Conservation (phyloP, 1,140 invertebrate species). For the Mamestra configurata region DNA sequence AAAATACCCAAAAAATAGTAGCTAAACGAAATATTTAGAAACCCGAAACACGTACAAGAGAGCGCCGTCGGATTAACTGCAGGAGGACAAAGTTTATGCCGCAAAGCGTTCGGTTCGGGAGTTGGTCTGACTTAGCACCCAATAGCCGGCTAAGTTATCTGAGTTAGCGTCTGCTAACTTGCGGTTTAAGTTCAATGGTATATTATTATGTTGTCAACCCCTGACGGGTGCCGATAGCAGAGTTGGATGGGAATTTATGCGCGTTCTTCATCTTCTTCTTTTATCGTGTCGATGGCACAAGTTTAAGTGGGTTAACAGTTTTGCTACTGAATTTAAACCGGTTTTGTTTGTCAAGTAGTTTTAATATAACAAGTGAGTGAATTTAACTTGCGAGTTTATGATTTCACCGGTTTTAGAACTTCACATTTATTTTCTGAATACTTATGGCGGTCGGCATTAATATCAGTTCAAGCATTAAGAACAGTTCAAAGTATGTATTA, state of each 20-base stretch:
- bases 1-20: not conserved
- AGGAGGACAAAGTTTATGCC: conserved; percentile 72
- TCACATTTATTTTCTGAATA: too few species aligned
- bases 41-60: conserved; percentile 13
- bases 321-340: too few species aligned
- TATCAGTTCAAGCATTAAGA: not conserved
- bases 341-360: too few species aligned
- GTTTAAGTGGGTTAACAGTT: not conserved
- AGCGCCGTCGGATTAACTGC: conserved; percentile 67
- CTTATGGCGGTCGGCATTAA: too few species aligned
- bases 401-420: too few species aligned
- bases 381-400: too few species aligned
- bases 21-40: not conserved
- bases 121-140: conserved; percentile 78
- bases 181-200: conserved; percentile 73
- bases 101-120: conserved; percentile 77
- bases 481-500: not conserved
- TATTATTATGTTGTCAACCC: conserved; percentile 73
- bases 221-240: conserved; percentile 65
- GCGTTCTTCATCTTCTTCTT: not conserved
- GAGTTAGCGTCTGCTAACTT: conserved; percentile 79
- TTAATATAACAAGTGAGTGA: too few species aligned
- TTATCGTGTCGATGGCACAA: not conserved
- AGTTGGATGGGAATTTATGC: conserved; percentile 29
- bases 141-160: conserved; percentile 81